phyloP scores from a whole-genome alignment of 1,140 invertebrate species.

The Cyclina sinensis region DNA sequence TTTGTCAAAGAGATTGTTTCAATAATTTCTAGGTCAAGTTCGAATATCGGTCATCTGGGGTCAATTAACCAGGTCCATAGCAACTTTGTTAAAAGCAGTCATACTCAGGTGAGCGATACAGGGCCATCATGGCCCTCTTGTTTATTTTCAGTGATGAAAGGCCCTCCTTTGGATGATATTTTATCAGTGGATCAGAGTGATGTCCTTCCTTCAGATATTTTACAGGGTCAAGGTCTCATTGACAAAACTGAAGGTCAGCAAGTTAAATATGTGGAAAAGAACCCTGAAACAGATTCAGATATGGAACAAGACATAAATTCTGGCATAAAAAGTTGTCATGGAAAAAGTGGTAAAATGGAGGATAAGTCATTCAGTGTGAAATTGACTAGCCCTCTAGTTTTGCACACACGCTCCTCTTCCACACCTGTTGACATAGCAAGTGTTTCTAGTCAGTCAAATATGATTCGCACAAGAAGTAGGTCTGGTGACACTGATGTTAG shows the following conservation, averaged over 20 bases:
- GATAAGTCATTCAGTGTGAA: background rate
- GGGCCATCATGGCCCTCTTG: too few relatives aligned
- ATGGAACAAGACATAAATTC: background rate
- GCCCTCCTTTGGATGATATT: conserved; percentile 21
- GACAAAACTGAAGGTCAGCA: background rate
- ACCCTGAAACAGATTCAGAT: background rate
- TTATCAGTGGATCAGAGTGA: conserved; percentile 22
- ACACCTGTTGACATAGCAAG: background rate
- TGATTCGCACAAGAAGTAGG: conserved; percentile 6
- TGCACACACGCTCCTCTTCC: background rate
- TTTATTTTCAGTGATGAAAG: background rate
- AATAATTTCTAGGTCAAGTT: too few relatives aligned
- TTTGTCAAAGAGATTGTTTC: too few relatives aligned
- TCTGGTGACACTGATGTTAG: conserved; percentile 7
- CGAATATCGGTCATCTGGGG: too few relatives aligned
- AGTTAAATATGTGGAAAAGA: background rate
- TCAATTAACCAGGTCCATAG: too few relatives aligned
- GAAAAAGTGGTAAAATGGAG: background rate
- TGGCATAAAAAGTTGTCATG: background rate
- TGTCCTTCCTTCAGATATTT: conserved; percentile 1
- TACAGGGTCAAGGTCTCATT: background rate
- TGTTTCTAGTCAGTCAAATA: background rate
- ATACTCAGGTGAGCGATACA: too few relatives aligned
- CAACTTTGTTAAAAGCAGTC: too few relatives aligned
- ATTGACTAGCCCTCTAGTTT: background rate